Evolutionary conservation across 2,113 vertebrate genomes (phyloP).

Genomic region (Mystacornis crossleyi): DNA sequence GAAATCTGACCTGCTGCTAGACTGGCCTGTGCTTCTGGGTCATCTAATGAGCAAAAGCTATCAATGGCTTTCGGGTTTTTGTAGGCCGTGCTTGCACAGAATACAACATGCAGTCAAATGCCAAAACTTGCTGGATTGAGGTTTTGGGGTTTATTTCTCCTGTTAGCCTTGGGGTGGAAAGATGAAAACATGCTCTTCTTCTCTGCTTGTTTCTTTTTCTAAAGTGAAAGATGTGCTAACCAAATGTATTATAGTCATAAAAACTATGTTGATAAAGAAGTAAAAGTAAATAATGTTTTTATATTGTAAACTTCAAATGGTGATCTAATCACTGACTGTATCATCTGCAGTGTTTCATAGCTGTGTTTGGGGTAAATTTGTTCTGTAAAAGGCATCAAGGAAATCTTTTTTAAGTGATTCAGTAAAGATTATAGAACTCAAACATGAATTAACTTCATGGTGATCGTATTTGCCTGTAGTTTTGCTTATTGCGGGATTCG

Average conservation of each 20-base stretch:
- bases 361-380: neutral
- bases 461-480: neutral
- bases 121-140: accelerated
- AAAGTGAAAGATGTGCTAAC: neutral
- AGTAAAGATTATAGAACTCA: neutral
- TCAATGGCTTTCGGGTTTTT: neutral
- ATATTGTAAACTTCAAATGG: neutral
- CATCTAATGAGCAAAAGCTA: neutral
- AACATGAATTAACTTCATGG: neutral
- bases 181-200: neutral
- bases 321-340: neutral
- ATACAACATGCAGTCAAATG: neutral
- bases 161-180: neutral
- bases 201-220: neutral
- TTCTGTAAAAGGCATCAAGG: neutral
- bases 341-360: neutral
- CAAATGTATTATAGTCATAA: neutral
- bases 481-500: neutral
- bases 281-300: neutral
- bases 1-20: neutral
- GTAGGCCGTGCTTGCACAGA: neutral
- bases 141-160: accelerated
- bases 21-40: neutral
- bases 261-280: neutral
- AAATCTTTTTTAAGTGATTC: neutral